Base-by-base conservation (phyloP, 2,797 vertebrate genomes). In the Hippocampus kuda region DNA sequence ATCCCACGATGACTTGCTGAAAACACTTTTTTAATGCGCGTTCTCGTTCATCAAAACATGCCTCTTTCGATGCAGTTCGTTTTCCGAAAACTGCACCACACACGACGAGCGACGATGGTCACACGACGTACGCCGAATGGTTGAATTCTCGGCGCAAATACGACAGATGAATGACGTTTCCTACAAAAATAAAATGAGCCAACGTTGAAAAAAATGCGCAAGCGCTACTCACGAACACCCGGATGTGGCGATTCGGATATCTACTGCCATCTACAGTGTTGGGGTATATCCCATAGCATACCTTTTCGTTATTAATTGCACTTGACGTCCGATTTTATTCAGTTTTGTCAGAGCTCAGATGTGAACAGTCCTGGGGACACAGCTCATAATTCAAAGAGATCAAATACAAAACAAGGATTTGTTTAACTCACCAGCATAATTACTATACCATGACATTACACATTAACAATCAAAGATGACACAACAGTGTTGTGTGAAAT, bases 61-160 rank as follows among this genome's bases (percentile, higher is more conserved):
- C 77, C 80, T 75, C 8, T 51, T 8, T 56, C 3, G 3, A 9
- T 3, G 2, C 0, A 11, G 53, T 34, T 41, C 67, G 65, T 61
- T 73, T 71, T 67, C 69, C n/a, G 41, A 9, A 26, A 79, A 70
- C 71, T 16, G 77, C 75, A 79, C 54, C 77, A 76, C 77, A 72
- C 80, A 76, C 77, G 59, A 77, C 56, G 44, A 71, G 79, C 79
- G 68, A 87, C 75, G 75, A 72, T 67, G 9, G 15, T 26, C n/a
- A 22, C 86, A 87, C 87, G 88, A 78, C 85, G 75, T 64, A 44
- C 79, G 81, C 5, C 73, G 12, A 1, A 6, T 10, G 1, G n/a
- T 1, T 22, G 10, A 0, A 90, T 41, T 89, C 90, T 74, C 24
- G 42, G 83, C 0, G 0, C 3, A 1, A 0, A 0, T 88, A 82